Base-by-base conservation (phyloP, 2,113 vertebrate genomes). In the Sarotherodon lohbergeri region DNA sequence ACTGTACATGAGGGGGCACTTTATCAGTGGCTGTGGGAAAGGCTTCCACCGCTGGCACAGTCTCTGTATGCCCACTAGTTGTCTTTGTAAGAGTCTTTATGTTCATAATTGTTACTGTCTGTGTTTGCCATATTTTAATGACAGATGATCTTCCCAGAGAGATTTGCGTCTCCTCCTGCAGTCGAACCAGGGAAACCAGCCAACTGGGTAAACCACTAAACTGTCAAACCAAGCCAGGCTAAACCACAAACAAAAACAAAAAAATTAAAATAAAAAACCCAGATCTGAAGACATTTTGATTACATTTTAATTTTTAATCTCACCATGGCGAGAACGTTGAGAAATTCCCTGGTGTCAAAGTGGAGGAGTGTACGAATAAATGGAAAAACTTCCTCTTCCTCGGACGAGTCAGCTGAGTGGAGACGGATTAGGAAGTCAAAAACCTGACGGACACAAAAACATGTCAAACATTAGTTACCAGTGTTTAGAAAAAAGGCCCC, bases 281-380 rank as follows among this genome's bases (percentile, higher is more conserved):
- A 63, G 32, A 63, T 52, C 8, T 52, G 7, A 52, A 52, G 9
- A 52, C 50, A 52, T n/a, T n/a, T 19, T 52, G 50, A 52, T n/a
- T 19, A 9, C 17, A 52, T 52, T 52, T n/a, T n/a, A 9, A 9
- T 1, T 36, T 63, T 63, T 52, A 71, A 46, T 86, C 97, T 96
- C 94, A 99, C 99, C 98, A 99, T 96, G 4, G 99, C 98, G 16
- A 99, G 97, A 24, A 99, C 99, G 3, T 99, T 99, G 63, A 99
- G 97, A 94, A 99, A 99, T 76, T 99, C 99, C 36, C 98, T 96
- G 0, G 99, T 99, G 92, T 99, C 98, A 0, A 99, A 99, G 95
- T 99, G 98, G 43, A 99, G 96, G 71, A 99, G 96, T 3, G 98
- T 99, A 2, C 97, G 97, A 16, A 99, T 90, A 1, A 97, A 97